These are phyloP conservation scores for Pampusana beccarii DNA, from an alignment of 2,113 vertebrate species.

Conservation along the genomic window DNA sequence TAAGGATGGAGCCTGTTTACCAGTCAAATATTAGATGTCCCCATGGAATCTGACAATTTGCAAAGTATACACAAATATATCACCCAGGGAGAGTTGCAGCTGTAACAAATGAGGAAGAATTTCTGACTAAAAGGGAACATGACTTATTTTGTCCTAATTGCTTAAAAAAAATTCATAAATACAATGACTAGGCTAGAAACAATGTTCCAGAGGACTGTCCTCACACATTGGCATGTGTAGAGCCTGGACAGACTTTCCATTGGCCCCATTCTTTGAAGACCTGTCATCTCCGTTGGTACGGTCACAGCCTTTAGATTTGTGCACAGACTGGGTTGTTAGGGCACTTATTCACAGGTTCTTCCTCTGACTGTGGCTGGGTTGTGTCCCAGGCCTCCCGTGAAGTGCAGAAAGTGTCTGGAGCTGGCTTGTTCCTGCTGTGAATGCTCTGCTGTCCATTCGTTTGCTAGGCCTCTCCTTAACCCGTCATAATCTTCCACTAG, in stretches of 20 bases:
- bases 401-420: background rate
- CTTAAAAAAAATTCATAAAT: background rate
- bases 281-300: background rate
- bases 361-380: background rate
- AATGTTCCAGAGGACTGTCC: background rate
- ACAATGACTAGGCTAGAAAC: background rate
- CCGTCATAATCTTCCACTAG: background rate
- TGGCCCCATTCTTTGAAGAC: constrained; percentile 24
- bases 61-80: background rate
- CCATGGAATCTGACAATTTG: background rate
- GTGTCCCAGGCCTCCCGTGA: background rate
- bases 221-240: background rate
- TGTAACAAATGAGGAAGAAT: background rate
- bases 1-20: background rate
- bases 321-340: background rate
- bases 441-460: background rate
- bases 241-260: background rate
- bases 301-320: background rate
- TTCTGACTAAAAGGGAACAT: constrained; percentile 28
- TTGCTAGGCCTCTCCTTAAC: background rate
- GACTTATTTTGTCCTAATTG: background rate
- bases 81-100: background rate
- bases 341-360: background rate
- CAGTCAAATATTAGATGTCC: background rate
- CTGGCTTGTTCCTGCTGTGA: background rate